A percentile compares a stretch with the other conserved stretches of the same genome.
phyloP scores from a whole-genome alignment of 2,113 vertebrate genomes.

The Rynchops niger region DNA sequence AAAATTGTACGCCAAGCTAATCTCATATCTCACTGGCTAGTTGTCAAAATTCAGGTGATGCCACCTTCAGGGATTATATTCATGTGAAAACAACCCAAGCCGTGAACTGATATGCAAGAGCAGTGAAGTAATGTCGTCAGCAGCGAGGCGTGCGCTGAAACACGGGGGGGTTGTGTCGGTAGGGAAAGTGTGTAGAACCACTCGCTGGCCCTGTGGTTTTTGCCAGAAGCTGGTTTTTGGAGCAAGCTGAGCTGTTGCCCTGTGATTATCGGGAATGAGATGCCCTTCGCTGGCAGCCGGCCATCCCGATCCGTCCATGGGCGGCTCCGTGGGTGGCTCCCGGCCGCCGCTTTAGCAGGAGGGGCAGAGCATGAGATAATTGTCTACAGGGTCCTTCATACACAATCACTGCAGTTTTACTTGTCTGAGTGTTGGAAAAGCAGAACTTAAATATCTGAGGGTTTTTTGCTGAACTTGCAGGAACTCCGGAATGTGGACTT shows the following conservation, averaged over 20 bases:
- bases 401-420: not conserved
- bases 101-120: not conserved
- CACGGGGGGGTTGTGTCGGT: accelerated
- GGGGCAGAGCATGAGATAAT: not conserved
- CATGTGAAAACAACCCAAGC: not conserved
- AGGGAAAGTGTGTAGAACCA: accelerated
- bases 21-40: not conserved
- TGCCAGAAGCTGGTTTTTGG: not conserved
- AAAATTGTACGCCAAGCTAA: not conserved
- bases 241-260: not conserved
- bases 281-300: not conserved
- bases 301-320: no score
- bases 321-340: not conserved
- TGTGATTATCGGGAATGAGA: accelerated
- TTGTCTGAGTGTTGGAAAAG: not conserved
- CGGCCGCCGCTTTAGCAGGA: accelerated
- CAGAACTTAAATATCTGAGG: not conserved
- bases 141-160: accelerated
- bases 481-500: not conserved
- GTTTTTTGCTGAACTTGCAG: not conserved
- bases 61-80: not conserved
- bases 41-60: not conserved
- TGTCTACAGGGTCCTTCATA: not conserved
- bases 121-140: not conserved
- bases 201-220: not conserved